Evolutionary conservation across 92 coral and sea anemone species (phyloP), one percentile per base, ranked within the genome.

Genomic region (Epizoanthus ramosus): DNA sequence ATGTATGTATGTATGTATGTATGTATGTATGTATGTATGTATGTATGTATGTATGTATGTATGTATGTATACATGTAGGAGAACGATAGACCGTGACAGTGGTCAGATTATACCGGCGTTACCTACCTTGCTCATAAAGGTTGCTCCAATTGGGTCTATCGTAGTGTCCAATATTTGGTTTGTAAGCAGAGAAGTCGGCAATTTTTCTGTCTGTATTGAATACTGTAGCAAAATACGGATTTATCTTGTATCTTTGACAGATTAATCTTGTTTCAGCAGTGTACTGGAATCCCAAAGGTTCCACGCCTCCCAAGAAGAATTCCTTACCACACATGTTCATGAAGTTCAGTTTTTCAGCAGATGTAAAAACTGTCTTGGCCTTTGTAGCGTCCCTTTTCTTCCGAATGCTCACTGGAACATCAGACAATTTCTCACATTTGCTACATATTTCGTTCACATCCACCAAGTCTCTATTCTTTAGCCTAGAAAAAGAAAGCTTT

Each of bases 131-230:
- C 45, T 69, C 74, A 18, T 69, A 69, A 23, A 69, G 57, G 14
- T 69, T 25, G 4, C n/a, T 81, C 85, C 85, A 81, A 54, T 17
- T 1, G 39, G 57, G 39, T 57, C 85, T 70, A 1, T 8, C 2
- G 3, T 37, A 18, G 31, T 2, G 0, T 14, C 85, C 79, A 6
- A 70, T 70, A 56, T 81, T 69, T 56, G 85, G 85, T 65, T 69
- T 81, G 79, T 81, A 81, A 35, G 85, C 85, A 41, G 85, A 81
- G 56, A 50, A 81, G 63, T 81, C 85, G 45, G 85, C 85, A 56
- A 54, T 81, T 81, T 81, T 81, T 70, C 74, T 70, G 19, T 50
- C 56, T 2, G 47, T 21, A 79, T 81, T 54, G 53, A 81, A 69
- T 56, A 68, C 57, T 13, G 85, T 80, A 47, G 84, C 84, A 72